Conservation (phyloP, 1,140 invertebrate genomes). For the Oncopeltus fasciatus region DNA sequence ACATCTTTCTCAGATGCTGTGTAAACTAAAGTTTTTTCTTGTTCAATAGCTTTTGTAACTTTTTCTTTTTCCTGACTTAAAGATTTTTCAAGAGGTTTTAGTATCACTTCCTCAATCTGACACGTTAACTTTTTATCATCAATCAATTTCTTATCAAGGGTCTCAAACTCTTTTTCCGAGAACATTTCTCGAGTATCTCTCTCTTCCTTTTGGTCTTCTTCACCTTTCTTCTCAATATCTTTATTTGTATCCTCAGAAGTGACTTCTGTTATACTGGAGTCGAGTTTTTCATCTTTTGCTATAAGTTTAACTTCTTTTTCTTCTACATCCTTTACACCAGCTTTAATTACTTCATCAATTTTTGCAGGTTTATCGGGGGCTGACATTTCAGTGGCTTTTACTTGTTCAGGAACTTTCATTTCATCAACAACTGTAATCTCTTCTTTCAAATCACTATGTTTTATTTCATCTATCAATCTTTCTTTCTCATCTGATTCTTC, state of each 20-base stretch:
- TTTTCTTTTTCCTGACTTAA: neutral
- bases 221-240: neutral
- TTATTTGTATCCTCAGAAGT: slow-evolving; percentile 3
- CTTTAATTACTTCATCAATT: neutral
- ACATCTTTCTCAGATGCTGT: neutral
- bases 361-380: neutral
- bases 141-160: neutral
- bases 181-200: neutral
- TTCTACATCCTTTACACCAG: neutral
- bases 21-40: neutral
- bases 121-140: neutral
- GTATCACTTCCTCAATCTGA: neutral
- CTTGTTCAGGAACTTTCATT: neutral
- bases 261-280: neutral
- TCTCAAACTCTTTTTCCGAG: neutral
- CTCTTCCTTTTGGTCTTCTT: neutral
- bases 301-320: neutral
- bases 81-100: neutral
- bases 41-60: neutral
- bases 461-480: slow-evolving; percentile 5
- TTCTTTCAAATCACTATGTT: slow-evolving; percentile 5
- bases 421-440: too few species aligned
- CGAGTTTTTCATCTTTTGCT: neutral
- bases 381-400: neutral
- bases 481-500: neutral